These are phyloP conservation scores for Poecile montanus DNA, from an alignment of 2,797 vertebrate species.

Conservation along the genomic window DNA sequence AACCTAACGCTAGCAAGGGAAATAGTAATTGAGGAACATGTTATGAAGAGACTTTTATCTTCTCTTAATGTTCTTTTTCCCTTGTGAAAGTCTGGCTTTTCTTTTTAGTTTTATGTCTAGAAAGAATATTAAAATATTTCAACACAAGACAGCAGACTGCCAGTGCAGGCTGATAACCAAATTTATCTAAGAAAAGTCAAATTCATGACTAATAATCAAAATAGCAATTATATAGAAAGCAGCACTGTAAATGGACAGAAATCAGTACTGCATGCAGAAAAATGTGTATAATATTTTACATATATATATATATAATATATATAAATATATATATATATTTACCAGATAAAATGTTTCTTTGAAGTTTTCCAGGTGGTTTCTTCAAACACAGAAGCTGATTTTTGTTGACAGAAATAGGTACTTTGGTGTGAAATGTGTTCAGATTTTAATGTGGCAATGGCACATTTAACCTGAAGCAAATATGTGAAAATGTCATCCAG, in stretches of 20 bases:
- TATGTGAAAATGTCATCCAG: constrained; percentile 54
- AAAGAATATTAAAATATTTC: not conserved
- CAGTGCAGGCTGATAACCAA: not conserved
- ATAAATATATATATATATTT: not conserved
- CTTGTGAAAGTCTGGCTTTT: not conserved
- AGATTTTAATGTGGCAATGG: constrained; percentile 6
- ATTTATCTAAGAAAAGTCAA: not conserved
- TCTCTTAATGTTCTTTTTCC: not conserved
- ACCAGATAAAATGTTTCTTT: not conserved
- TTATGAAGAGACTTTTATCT: not conserved
- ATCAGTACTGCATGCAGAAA: not conserved
- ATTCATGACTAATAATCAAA: not conserved
- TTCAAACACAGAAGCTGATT: constrained; percentile 29
- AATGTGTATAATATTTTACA: not conserved
- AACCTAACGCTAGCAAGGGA: not conserved
- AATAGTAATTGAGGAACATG: not conserved
- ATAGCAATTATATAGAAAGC: not conserved
- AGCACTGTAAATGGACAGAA: not conserved
- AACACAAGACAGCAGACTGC: not conserved
- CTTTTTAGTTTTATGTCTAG: not conserved
- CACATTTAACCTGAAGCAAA: constrained; percentile 50
- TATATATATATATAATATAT: too few relatives aligned
- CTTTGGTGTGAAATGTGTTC: constrained; percentile 37
- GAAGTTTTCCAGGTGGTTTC: not conserved
- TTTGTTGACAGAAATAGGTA: constrained; percentile 37